Percentiles rank a stretch among this genome's conserved stretches.
Conservation (phyloP, 2,888 invertebrate species). For the Chaetogeoica ovagalla region DNA sequence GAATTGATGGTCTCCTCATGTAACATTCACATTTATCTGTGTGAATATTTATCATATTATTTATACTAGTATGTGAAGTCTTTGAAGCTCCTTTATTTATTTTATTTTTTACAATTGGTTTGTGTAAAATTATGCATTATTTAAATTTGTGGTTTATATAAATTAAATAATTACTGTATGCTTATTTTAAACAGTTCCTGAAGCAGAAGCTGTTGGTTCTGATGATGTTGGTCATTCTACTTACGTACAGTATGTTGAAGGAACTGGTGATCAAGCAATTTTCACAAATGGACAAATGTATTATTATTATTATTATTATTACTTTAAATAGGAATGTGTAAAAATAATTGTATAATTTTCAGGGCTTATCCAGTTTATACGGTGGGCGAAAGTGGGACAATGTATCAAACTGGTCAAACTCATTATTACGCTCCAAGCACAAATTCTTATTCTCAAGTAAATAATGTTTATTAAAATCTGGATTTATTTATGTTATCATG, state of each 20-base stretch:
- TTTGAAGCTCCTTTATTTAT: neutral
- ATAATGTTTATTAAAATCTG: conserved; percentile 32
- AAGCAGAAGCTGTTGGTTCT: conserved; percentile 62
- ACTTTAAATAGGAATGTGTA: neutral
- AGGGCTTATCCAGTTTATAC: conserved; percentile 79
- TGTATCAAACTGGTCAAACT: conserved; percentile 66
- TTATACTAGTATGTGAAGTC: neutral
- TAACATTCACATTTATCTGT: neutral
- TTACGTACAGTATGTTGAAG: conserved; percentile 69
- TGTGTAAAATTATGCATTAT: neutral
- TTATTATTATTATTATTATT: conserved; percentile 26
- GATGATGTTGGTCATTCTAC: conserved; percentile 66
- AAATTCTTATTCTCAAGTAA: conserved; percentile 65
- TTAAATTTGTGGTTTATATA: conserved; percentile 27
- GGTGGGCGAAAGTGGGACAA: conserved; percentile 67
- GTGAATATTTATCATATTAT: neutral
- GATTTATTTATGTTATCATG: neutral
- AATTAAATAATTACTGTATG: conserved; percentile 11
- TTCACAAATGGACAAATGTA: conserved; percentile 70
- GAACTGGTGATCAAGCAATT: conserved; percentile 64
- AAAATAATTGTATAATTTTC: conserved; percentile 53
- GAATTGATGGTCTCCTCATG: neutral
- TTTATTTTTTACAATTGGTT: conserved; percentile 5
- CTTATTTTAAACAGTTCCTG: conserved; percentile 60
- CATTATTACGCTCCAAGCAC: conserved; percentile 66